Evolutionary conservation across 2,113 vertebrate genomes (phyloP), one percentile per base, ranked within the genome.

Genomic region (Lophotis ruficrista): DNA sequence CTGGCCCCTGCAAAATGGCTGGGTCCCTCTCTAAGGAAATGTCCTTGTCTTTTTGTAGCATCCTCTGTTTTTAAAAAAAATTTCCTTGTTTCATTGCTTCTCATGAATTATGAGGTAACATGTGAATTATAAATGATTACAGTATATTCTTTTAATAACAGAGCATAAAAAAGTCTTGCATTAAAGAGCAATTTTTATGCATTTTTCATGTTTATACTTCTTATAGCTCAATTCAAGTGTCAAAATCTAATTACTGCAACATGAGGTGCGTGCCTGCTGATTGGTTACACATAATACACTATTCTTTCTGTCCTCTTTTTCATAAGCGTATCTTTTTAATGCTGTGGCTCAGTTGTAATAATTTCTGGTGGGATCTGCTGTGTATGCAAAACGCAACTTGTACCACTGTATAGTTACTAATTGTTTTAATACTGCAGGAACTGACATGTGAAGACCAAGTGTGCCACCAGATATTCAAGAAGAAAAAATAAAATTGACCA

Each of bases 381-480:
- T 14, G 17, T 43, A 71, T 31, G 51, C 58, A 73, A 88, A 94
- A 86, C 48, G 47, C 6, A 66, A 37, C 47, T 87, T 68, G 9
- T 21, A 48, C 37, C 8, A n/a, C 30, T 58, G 6, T 69, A 13
- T 58, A 51, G 60, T 97, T 47, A 94, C 51, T 60, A 15, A 37
- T 81, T 96, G 50, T 97, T 96, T 96, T 89, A 54, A 68, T 64
- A 14, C 97, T 98, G 58, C 81, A 99, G 99, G 99, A 99, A 79
- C 97, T 99, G 97, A 98, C 97, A 1, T 99, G 98, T 45, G 94
- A 98, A 37, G 98, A 99, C 97, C 99, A 99, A 98, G 97, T 99
- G 87, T 99, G 99, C 90, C 98, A 92, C 68, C 99, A 99, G 97
- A 97, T 98, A 79, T 99, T 99, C 90, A 99, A 98, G 98, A 99